These are phyloP conservation scores for Torymus aiolomorphi DNA, from an alignment of 2,888 invertebrate species.

Conservation along the genomic window DNA sequence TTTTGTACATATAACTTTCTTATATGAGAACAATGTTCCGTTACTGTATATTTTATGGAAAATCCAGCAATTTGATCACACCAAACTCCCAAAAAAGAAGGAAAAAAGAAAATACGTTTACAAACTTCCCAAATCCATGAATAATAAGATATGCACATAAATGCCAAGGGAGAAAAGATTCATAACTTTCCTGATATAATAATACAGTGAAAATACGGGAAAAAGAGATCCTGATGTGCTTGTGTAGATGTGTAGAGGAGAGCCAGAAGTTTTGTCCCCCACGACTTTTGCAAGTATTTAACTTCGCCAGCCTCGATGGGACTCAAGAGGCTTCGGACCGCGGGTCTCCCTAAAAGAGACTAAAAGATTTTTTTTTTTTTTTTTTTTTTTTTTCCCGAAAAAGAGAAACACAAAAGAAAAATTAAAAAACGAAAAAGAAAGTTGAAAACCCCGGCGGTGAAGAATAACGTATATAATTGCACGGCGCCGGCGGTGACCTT, in stretches of 20 bases:
- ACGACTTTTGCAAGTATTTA: slow-evolving; percentile 16
- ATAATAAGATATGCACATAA: slow-evolving; percentile 12
- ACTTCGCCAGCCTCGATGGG: slow-evolving; percentile 23
- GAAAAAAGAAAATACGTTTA: too few species aligned
- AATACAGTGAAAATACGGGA: background rate
- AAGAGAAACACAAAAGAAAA: too few species aligned
- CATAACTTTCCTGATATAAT: slow-evolving; percentile 11
- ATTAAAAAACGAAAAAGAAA: too few species aligned
- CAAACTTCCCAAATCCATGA: background rate
- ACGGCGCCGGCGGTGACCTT: background rate
- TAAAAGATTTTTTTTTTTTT: slow-evolving; percentile 18
- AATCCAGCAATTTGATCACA: too few species aligned
- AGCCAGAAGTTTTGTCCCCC: too few species aligned
- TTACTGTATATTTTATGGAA: too few species aligned
- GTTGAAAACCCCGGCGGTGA: too few species aligned
- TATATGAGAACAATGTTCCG: too few species aligned
- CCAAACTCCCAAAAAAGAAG: too few species aligned
- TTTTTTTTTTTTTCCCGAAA: slow-evolving; percentile 5
- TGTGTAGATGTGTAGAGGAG: background rate
- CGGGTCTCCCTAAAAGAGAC: slow-evolving; percentile 16
- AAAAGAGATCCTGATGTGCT: background rate
- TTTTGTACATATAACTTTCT: too few species aligned
- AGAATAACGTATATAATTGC: slow-evolving; percentile 19
- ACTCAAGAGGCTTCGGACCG: slow-evolving; percentile 8
- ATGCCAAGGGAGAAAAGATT: too few species aligned